Percentiles rank a stretch among this genome's conserved stretches.
Evolutionary conservation across 2,888 invertebrate species (phyloP).

Genomic region (Leistus spinibarbis): DNA sequence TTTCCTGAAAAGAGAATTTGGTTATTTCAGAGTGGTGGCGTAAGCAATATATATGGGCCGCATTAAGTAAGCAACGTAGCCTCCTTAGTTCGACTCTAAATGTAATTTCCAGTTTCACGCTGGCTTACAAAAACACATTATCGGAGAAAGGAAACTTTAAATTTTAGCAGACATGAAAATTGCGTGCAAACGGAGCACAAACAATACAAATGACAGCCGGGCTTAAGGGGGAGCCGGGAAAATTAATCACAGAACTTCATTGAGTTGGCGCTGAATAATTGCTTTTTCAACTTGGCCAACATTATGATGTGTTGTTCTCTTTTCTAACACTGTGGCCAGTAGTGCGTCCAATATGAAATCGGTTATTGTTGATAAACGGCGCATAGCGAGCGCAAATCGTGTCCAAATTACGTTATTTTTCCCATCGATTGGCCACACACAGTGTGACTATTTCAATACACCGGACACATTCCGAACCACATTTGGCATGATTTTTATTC

Average conservation of each 20-base stretch:
- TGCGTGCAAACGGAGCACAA: slow-evolving; percentile 25
- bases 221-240: slow-evolving; percentile 8
- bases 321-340: not conserved
- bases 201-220: slow-evolving; percentile 33
- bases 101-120: slow-evolving; percentile 35
- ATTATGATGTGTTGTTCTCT: not conserved
- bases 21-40: not conserved
- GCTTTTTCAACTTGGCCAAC: slow-evolving; percentile 31
- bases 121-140: slow-evolving; percentile 37
- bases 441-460: not conserved
- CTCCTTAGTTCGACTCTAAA: slow-evolving; percentile 36
- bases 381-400: not conserved
- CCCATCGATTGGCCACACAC: not conserved
- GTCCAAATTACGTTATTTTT: not conserved
- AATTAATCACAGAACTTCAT: slow-evolving; percentile 34
- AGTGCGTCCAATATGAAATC: not conserved
- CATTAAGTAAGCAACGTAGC: slow-evolving; percentile 28
- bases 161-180: slow-evolving; percentile 31
- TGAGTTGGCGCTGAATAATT: slow-evolving; percentile 24
- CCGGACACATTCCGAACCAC: not conserved
- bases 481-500: not conserved
- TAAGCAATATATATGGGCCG: slow-evolving; percentile 34
- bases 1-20: not conserved
- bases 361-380: not conserved
- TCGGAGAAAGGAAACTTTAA: slow-evolving; percentile 28